Percentiles rank a stretch among this genome's conserved stretches.
Conservation (phyloP, 1,140 invertebrate genomes). For the Diachasma alloeum region DNA sequence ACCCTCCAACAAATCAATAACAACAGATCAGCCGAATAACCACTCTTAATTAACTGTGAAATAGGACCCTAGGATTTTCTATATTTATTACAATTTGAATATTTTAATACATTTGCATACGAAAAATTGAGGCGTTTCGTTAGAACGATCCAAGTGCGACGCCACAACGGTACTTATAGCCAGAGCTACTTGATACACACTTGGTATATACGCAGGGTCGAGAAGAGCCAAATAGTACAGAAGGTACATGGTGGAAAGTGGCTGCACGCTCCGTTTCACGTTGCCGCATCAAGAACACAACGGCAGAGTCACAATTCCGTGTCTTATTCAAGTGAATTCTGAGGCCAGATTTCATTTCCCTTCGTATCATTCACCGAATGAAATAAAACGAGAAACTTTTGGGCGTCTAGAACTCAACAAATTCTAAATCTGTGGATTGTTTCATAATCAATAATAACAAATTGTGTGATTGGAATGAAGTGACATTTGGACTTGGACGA, state of each 20-base stretch:
- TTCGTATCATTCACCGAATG: background rate
- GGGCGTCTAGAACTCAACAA: background rate
- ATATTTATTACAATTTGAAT: too few relatives aligned
- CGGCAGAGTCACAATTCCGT: background rate
- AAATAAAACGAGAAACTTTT: background rate
- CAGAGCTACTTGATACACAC: background rate
- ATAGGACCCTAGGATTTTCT: background rate
- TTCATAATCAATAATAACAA: too few relatives aligned
- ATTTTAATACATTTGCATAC: background rate
- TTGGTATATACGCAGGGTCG: background rate
- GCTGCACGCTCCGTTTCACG: conserved; percentile 27
- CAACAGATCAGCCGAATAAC: background rate
- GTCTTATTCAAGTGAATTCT: background rate
- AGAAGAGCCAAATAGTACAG: background rate
- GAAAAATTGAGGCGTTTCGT: background rate
- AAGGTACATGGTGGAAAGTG: conserved; percentile 7
- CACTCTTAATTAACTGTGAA: background rate
- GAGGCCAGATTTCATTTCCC: background rate
- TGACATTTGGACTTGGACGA: too few relatives aligned
- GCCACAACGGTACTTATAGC: background rate
- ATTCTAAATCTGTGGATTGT: too few relatives aligned
- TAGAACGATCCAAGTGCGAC: conserved; percentile 5
- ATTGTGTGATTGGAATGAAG: too few relatives aligned
- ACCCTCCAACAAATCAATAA: background rate
- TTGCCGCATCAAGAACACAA: background rate